phyloP scores from a whole-genome alignment of 2,113 vertebrate genomes.

The Heterotis niloticus region DNA sequence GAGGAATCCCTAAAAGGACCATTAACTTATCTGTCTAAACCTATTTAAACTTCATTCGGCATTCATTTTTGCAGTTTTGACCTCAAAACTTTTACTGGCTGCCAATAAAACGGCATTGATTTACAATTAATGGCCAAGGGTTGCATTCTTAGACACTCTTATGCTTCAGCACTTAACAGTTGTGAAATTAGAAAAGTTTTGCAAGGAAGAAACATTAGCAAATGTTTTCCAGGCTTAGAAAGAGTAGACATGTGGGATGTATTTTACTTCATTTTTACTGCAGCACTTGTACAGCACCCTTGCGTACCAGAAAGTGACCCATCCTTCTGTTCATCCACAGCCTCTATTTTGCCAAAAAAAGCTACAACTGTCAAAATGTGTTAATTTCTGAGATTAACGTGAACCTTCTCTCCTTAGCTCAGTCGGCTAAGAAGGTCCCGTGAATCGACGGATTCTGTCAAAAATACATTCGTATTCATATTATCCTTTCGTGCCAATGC shows the following conservation, averaged over 20 bases:
- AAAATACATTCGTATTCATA: no score
- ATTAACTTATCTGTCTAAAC: not conserved
- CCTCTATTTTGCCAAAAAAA: not conserved
- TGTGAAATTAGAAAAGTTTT: not conserved
- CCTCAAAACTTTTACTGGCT: not conserved
- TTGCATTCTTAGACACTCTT: not conserved
- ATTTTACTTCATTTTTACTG: no score
- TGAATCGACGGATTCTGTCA: no score
- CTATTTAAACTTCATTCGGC: not conserved
- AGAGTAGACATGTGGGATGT: not conserved
- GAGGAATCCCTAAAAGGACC: not conserved
- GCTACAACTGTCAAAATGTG: not conserved
- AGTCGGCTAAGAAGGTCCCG: no score
- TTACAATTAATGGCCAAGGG: not conserved
- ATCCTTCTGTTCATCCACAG: not conserved
- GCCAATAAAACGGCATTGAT: slow-evolving; percentile 2
- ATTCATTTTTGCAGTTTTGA: not conserved
- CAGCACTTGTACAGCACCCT: not conserved
- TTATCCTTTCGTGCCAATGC: no score
- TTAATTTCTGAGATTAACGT: no score
- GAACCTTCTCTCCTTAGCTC: no score
- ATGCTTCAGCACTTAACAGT: not conserved
- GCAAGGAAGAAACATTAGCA: not conserved
- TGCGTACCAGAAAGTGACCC: no score
- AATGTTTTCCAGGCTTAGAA: not conserved